Base-by-base conservation (phyloP, 2,797 vertebrate species). In the Anas georgica region DNA sequence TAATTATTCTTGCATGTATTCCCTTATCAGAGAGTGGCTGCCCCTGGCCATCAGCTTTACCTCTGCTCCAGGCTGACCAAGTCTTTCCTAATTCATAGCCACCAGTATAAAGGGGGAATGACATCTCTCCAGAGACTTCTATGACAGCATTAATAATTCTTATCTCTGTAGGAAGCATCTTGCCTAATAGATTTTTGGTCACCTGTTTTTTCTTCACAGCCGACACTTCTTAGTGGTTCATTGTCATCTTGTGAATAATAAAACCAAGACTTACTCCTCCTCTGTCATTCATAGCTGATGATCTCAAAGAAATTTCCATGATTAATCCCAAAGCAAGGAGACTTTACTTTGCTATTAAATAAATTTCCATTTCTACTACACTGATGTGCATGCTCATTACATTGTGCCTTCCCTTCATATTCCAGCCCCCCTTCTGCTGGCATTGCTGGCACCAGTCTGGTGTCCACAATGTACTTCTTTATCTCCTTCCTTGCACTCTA, bases 171-270 rank as follows among this genome's bases (percentile, higher is more conserved):
- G 66, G 37, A 90, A 91, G 52, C 39, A 33, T n/a, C 17, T 87
- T 73, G 46, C 59, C 55, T 88, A 93, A 88, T 79, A 93, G 88
- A 84, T 94, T 94, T 84, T 86, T 82, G n/a, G 81, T 77, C 67
- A 63, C 45, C 46, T 54, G 72, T 88, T 78, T 91, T 86, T 82
- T 80, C 54, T 84, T 86, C 23, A 20, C 55, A 88, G 86, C 46
- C 77, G 82, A 37, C 43, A 67, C 5, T 73, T 86, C 55, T 91
- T 56, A 10, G 10, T 84, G 63, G 86, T 22, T 95, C 70, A 80
- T 79, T 88, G 73, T 79, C 85, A 93, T 68, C 83, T 56, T 70
- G 88, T 82, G 93, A 79, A 83, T 84, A 94, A 94, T 94, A 94
- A 96, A 95, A 67, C 39, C 46, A 54, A 80, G 83, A 67, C 46